Evolutionary conservation across 2,113 vertebrate genomes (phyloP), one percentile per base, ranked within the genome.

Genomic region (Callorhinus ursinus): DNA sequence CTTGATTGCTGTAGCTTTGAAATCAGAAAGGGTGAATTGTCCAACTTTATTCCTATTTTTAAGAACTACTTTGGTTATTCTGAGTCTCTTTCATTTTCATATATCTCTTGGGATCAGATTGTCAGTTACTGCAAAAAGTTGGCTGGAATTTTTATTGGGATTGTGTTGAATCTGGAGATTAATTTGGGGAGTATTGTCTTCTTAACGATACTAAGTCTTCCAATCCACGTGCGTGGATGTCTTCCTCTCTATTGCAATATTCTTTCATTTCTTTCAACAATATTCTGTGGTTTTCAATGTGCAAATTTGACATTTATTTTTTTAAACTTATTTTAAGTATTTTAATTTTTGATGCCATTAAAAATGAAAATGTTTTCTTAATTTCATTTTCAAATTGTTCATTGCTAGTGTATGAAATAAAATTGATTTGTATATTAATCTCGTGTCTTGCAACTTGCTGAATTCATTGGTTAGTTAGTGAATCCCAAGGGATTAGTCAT

Each of bases 21-120:
- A 84, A 84, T 74, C 7, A 13, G 11, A 4, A 90, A 89, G 57
- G 71, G 14, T 85, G 61, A 96, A 89, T 51, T 8, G 7, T 61
- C 69, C 61, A 93, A 49, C 46, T 92, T 88, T 72, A 87, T 72
- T 80, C 33, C 61, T 91, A 24, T 87, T 95, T 95, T 61, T 51
- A 6, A 61, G 71, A 6, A 12, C 72, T 63, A 24, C 10, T 87
- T 80, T 92, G 42, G 63, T 85, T 92, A 33, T 95, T 87, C 69
- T 95, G n/a, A 92, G 19, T 51, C 57, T 22, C 26, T 59, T 86
- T 2, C 26, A 51, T 95, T 85, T 77, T 69, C 18, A 39, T 59
- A 39, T 61, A 53, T 69, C 85, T 69, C 80, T 90, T 92, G 72
- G 46, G 13, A 36, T 82, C n/a, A 87, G 33, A 59, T 71, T 79